Evolutionary conservation across 2,888 invertebrate genomes (phyloP), one percentile per base, ranked within the genome.

Genomic region (Parelbella ahira): DNA sequence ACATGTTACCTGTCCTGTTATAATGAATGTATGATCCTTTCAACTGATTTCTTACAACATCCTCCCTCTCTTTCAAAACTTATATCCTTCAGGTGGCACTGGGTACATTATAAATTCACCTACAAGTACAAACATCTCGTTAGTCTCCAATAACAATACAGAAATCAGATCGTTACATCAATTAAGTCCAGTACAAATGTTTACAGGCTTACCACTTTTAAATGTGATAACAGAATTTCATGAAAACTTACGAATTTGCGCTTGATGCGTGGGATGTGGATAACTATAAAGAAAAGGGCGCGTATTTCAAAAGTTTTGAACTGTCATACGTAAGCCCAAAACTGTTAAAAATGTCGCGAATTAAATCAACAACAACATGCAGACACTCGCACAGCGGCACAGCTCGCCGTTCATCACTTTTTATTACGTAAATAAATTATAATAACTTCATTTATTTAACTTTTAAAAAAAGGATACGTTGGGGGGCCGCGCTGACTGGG

Each of bases 401-500:
- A 62, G 63, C 63, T 58, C 64, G 64, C 58, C 67, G 62, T 64
- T 78, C 74, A 33, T 6, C 20, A 33, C 73, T 78, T 72, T 67
- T 75, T 74, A 86, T 86, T 86, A 86, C 84, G 84, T 84, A 86
- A 86, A 86, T 77, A 68, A 68, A 58, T 62, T 56, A 65, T 67
- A 71, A 68, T 68, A 65, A 59, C 50, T 58, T 63, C 59, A 63
- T 56, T 53, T 51, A 52, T 52, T 56, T 46, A 39, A 32, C 39
- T 10, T n/a, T n/a, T n/a, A n/a, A n/a, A 43, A 81, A 89, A 90
- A 90, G 90, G 90, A 90, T 90, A 90, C 90, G 88, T 68, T 75
- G 80, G 89, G 73, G 83, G 86, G 60, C 80, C 89, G 76, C 86
- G 89, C 71, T 82, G 89, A 87, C 76, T 86, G 69, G 88, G 88